A percentile compares a stretch with the other conserved stretches of the same genome.
phyloP scores from a whole-genome alignment of 2,888 invertebrate genomes.

The Nomada fabriciana region DNA sequence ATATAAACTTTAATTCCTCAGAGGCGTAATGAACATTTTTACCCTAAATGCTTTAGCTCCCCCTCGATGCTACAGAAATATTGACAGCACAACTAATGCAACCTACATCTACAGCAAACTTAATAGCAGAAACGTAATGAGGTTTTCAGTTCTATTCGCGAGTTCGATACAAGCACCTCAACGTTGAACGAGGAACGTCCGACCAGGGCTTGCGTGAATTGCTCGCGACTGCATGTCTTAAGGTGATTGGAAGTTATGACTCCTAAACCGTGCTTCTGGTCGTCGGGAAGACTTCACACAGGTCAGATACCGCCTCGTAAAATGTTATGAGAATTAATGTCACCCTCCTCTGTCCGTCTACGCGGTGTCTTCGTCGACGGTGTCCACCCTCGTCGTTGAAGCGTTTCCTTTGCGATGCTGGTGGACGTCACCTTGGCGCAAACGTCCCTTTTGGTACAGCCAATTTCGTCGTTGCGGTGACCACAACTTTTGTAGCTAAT shows the following conservation, averaged over 20 bases:
- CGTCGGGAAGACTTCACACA: constrained; percentile 82
- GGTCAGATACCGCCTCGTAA: constrained; percentile 84
- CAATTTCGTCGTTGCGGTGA: constrained; percentile 81
- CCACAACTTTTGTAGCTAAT: constrained; percentile 82
- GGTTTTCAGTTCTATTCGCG: no score
- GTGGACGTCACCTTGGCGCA: constrained; percentile 59
- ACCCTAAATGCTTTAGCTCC: no score
- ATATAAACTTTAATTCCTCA: no score
- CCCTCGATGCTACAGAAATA: no score
- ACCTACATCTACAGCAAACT: no score
- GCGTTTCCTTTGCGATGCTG: constrained; percentile 49
- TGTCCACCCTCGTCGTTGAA: constrained; percentile 56
- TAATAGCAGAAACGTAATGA: no score
- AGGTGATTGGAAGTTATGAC: constrained; percentile 84
- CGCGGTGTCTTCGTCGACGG: constrained; percentile 49
- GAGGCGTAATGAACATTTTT: no score
- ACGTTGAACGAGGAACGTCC: constrained; percentile 51
- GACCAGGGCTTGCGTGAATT: constrained; percentile 72
- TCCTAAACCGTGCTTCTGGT: constrained; percentile 82
- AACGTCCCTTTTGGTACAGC: constrained; percentile 73
- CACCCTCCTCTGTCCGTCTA: constrained; percentile 69
- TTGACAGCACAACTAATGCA: no score
- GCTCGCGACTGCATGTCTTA: constrained; percentile 82
- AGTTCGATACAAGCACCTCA: neutral
- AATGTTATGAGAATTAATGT: constrained; percentile 84